These are phyloP conservation scores for Phataginus tricuspis DNA, from an alignment of 2,797 vertebrate genomes.

Conservation along the genomic window DNA sequence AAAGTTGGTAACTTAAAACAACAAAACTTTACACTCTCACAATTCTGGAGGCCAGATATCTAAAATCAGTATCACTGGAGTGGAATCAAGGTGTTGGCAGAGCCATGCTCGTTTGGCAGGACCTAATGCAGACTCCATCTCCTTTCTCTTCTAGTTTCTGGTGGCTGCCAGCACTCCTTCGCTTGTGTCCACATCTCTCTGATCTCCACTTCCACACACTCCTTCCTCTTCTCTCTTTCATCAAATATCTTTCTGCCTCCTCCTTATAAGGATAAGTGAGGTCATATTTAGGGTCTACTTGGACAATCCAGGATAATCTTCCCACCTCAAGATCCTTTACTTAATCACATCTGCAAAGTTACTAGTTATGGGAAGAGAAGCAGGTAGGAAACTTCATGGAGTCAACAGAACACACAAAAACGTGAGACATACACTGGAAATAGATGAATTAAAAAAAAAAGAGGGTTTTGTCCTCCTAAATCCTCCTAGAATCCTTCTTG, in stretches of 20 bases:
- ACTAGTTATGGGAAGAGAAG: neutral
- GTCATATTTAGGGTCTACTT: neutral
- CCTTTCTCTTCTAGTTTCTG: neutral
- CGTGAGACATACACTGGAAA: neutral
- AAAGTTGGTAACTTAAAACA: neutral
- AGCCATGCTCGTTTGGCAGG: neutral
- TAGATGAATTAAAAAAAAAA: neutral
- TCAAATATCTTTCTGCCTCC: neutral
- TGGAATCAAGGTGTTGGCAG: neutral
- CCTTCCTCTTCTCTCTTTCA: neutral
- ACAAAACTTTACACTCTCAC: neutral
- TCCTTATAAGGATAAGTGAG: neutral
- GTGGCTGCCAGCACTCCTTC: neutral
- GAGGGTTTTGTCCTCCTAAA: neutral
- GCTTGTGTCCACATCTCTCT: neutral
- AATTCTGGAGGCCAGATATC: neutral
- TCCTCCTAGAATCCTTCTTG: neutral
- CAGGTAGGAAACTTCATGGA: neutral
- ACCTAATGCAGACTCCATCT: neutral
- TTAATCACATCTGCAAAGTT: neutral
- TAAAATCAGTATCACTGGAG: neutral
- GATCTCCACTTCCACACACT: neutral
- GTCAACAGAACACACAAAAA: neutral
- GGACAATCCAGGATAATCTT: neutral
- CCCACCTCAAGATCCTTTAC: neutral